Base-by-base conservation (phyloP, 1,140 invertebrate genomes). In the Phymorhynchus buccinoides region DNA sequence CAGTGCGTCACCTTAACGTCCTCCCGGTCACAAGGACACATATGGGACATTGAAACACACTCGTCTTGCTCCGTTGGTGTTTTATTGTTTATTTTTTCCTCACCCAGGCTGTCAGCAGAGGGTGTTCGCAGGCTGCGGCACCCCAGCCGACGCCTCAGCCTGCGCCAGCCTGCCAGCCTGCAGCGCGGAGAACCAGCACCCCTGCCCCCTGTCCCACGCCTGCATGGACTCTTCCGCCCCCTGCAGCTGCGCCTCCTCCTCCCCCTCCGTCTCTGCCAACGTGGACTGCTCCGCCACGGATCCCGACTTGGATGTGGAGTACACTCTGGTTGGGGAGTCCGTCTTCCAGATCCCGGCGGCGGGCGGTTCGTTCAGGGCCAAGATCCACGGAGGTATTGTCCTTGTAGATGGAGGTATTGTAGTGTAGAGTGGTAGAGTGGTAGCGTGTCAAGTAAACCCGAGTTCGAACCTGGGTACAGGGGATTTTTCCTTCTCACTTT, bases 21-120 rank as follows among this genome's bases (percentile, higher is more conserved):
- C n/a, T n/a, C n/a, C n/a, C n/a, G n/a, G n/a, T n/a, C n/a, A n/a
- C n/a, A n/a, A n/a, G n/a, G n/a, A n/a, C n/a, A n/a, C n/a, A n/a
- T n/a, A n/a, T n/a, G n/a, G n/a, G n/a, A n/a, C n/a, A n/a, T n/a
- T n/a, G n/a, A n/a, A n/a, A n/a, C n/a, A n/a, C n/a, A n/a, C n/a
- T n/a, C n/a, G n/a, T n/a, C n/a, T n/a, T n/a, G n/a, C n/a, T n/a
- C 48, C 12, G 48, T 18, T 14, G 48, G 12, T 52, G 48, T 0
- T 66, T n/a, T 71, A 35, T 35, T 37, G 7, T 78, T 6, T 39
- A 39, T 79, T 32, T 71, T 16, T n/a, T 80, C n/a, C n/a, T n/a
- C n/a, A n/a, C n/a, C 9, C 78, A 87, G 88, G 86, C 22, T 88
- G 88, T 78, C n/a, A 80, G 4, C 80, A 48, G 80, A 86, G 44